These are phyloP conservation scores for Tortricodes alternella DNA, from an alignment of 2,888 invertebrate species.

Conservation along the genomic window DNA sequence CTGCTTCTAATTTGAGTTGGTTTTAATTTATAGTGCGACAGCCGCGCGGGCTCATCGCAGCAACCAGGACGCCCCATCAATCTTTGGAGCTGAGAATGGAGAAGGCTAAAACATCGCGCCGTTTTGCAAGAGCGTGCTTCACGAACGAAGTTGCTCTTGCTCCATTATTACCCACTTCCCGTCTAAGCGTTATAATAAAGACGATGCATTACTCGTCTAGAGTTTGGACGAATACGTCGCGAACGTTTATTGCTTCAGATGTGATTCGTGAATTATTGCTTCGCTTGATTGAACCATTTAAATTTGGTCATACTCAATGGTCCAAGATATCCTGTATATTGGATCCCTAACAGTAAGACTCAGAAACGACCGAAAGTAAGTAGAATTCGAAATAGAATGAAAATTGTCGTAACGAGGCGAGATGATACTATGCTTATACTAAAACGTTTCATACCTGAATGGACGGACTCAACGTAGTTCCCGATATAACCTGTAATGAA, in stretches of 20 bases:
- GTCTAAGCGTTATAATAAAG: conserved; percentile 15
- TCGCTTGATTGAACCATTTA: too few relatives aligned
- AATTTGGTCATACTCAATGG: too few relatives aligned
- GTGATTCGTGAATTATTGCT: neutral
- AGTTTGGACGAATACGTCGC: neutral
- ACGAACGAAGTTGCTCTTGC: conserved; percentile 23
- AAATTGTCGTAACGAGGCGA: too few relatives aligned
- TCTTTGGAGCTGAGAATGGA: conserved; percentile 58
- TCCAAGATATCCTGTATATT: too few relatives aligned
- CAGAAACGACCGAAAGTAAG: too few relatives aligned
- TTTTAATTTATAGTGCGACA: conserved; percentile 80
- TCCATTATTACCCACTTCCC: conserved; percentile 27
- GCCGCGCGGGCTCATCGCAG: conserved; percentile 65
- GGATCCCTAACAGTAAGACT: too few relatives aligned
- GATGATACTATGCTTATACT: too few relatives aligned
- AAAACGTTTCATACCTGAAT: neutral
- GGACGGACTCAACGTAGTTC: neutral
- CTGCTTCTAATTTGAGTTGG: conserved; percentile 69
- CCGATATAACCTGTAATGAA: conserved; percentile 14
- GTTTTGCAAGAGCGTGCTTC: conserved; percentile 29
- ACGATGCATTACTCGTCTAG: conserved; percentile 12
- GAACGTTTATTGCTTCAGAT: neutral
- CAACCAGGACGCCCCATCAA: conserved; percentile 69
- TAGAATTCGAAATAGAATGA: too few relatives aligned
- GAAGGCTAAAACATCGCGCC: conserved; percentile 46